Base-by-base conservation (phyloP, 2,113 vertebrate species). In the Pollachius pollachius region DNA sequence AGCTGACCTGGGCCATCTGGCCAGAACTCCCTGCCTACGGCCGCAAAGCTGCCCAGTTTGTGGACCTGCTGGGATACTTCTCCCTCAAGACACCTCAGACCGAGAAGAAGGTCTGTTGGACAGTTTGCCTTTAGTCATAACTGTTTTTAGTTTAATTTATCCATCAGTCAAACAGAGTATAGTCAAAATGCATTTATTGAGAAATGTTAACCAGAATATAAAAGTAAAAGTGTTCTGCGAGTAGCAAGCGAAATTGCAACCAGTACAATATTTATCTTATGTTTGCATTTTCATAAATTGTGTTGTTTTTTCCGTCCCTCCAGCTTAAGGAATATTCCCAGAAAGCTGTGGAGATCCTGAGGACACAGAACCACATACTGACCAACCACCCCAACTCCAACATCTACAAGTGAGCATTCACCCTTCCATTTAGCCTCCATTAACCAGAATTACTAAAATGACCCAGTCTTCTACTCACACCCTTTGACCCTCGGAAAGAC, bases 311-410 rank as follows among this genome's bases (percentile, higher is more conserved):
- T 58, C 2, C 80, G 2, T 64, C 69, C 0, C 91, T 88, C 60
- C 80, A 99, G 97, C 69, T 98, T 70, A 99, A 98, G 81, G 97
- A 98, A 62, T 99, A 99, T 76, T 98, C 97, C 25, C 97, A 99
- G 61, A 99, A 99, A 81, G 97, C 97, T 0, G 97, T 98, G 27
- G 97, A 99, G 90, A 99, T 99, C 71, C 91, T 99, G 59, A 89
- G 96, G 52, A 93, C 97, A 64, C 97, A 99, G 73, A 99, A 99
- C 90, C 96, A 99, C 80, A 98, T 97, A 75, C 93, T 99, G 71
- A 99, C 97, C 77, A 99, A 98, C 87, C 97, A 99, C 71, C 97
- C 97, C 0, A 99, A 99, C 91, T 99, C 97, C 60, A 99, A 98
- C 86, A 99, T 99, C 79, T 99, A 99, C 91, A 99, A 95, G 97